These are phyloP conservation scores for Hafferia zeledoni DNA, from an alignment of 2,797 vertebrate genomes.

Conservation along the genomic window DNA sequence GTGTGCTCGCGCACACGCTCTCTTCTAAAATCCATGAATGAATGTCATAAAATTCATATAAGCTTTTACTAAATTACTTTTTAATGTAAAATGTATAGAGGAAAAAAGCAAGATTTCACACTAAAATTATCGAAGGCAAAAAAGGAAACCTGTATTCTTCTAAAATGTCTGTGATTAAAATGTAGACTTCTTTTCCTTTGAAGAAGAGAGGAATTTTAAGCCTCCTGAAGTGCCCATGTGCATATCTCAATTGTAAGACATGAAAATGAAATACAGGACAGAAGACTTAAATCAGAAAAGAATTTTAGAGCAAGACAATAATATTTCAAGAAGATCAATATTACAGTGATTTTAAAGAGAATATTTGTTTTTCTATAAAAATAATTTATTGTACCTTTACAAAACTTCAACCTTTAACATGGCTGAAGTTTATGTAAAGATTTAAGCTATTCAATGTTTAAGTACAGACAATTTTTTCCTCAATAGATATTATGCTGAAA, in stretches of 20 bases:
- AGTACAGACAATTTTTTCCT: not conserved
- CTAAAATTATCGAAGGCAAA: not conserved
- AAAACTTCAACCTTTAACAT: not conserved
- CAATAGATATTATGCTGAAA: not conserved
- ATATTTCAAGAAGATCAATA: not conserved
- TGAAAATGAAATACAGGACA: not conserved
- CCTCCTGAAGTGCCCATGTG: constrained; percentile 1
- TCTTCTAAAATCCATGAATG: not conserved
- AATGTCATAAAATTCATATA: not conserved
- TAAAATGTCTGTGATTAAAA: constrained; percentile 30
- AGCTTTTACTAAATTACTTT: constrained; percentile 3
- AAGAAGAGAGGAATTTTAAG: constrained; percentile 34
- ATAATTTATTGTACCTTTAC: not conserved
- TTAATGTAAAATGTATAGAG: not conserved
- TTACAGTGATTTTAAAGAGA: not conserved
- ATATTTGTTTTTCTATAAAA: not conserved
- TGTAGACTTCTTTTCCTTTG: constrained; percentile 45
- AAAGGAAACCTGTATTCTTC: not conserved
- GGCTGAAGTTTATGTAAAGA: not conserved
- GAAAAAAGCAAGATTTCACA: not conserved
- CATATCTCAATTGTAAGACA: not conserved
- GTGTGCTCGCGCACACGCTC: not conserved
- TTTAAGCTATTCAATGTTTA: not conserved
- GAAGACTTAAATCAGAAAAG: not conserved
- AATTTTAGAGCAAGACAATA: not conserved